These are phyloP conservation scores for Hydriomena furcata DNA, from an alignment of 2,888 invertebrate genomes.

Conservation along the genomic window DNA sequence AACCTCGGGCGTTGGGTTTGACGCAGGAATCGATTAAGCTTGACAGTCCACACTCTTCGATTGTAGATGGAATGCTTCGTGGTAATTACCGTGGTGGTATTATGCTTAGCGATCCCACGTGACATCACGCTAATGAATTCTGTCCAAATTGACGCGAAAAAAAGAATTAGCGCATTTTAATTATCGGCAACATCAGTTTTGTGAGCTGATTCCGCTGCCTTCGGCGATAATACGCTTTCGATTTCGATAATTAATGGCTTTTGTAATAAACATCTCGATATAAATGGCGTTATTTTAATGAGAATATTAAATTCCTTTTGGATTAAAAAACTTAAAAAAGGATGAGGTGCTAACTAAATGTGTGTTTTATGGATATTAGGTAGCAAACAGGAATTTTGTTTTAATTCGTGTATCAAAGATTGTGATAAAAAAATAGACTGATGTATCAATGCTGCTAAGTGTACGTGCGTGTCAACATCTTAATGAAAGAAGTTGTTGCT, in stretches of 20 bases:
- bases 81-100: slow-evolving; percentile 64
- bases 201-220: slow-evolving; percentile 43
- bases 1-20: slow-evolving; percentile 55
- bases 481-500: slow-evolving; percentile 45
- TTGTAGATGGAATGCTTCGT: slow-evolving; percentile 62
- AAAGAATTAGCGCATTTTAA: slow-evolving; percentile 64
- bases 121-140: slow-evolving; percentile 74
- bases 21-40: slow-evolving; percentile 75
- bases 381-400: slow-evolving; percentile 10
- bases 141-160: slow-evolving; percentile 67
- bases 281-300: slow-evolving; percentile 28
- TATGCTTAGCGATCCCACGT: slow-evolving; percentile 54
- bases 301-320: slow-evolving; percentile 31
- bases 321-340: slow-evolving; percentile 17
- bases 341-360: slow-evolving; percentile 10
- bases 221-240: slow-evolving; percentile 46
- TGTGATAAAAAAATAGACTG: slow-evolving; percentile 52
- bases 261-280: slow-evolving; percentile 40
- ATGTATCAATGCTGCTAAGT: slow-evolving; percentile 54
- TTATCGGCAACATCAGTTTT: slow-evolving; percentile 46
- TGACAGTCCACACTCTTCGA: slow-evolving; percentile 66
- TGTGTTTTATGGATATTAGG: slow-evolving; percentile 16
- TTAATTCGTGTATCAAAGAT: slow-evolving; percentile 38
- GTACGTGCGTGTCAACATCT: slow-evolving; percentile 58
- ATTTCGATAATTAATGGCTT: slow-evolving; percentile 54